Evolutionary conservation across 1,140 invertebrate genomes (phyloP), one percentile per base, ranked within the genome.

Genomic region (Sarcophaga bullata): DNA sequence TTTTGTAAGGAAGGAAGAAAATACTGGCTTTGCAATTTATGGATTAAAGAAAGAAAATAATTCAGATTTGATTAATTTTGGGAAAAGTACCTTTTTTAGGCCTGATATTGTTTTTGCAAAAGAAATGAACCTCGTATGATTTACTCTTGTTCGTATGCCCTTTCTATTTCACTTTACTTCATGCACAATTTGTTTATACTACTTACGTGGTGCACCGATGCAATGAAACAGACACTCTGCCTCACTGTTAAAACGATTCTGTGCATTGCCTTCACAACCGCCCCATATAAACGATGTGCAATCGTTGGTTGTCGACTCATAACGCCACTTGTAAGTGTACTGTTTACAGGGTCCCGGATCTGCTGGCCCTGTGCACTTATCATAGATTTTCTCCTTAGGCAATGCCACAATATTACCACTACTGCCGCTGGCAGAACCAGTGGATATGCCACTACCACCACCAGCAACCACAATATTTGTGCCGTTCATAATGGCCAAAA

Each of bases 211-310:
- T 82, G 90, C 92, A 37, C 92, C 92, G 83, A 93, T 87, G 88
- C 94, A 95, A 84, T 92, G 91, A 84, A 93, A 91, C 72, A 94
- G 90, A 86, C 95, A 97, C 84, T 95, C 93, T 10, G 92, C 91
- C 90, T 95, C 94, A 15, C 93, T 93, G 84, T 94, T 92, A 89
- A 97, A 97, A 83, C 94, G 92, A 90, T 97, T 97, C 81, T 93
- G 92, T 75, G 92, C 91, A 88, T 96, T 96, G 37, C 95, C 95
- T 68, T 93, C 91, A 87, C 95, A 96, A 48, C 95, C 95, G 73
- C 95, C 94, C 91, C 94, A 97, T 37, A 92, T 91, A 86, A 97
- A 97, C 78, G 92, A 92, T 76, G 90, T 91, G 90, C 96, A 97
- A 25, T 92, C 92, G 72, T 92, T 90, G 81, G 91, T 92, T 7